phyloP scores from a whole-genome alignment of 2,888 invertebrate species.

The Cerastoderma edule region DNA sequence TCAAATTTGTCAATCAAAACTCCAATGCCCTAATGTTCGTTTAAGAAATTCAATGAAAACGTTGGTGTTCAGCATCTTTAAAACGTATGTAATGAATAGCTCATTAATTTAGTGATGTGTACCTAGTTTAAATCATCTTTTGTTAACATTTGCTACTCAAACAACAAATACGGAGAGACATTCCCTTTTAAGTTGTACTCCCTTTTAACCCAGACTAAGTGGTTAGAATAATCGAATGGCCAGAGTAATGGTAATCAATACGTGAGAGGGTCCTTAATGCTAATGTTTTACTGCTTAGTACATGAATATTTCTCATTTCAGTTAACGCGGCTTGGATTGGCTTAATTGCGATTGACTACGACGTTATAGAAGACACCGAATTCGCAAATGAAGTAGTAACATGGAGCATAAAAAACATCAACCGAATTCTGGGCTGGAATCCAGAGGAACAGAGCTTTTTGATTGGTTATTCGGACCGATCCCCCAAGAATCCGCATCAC shows the following conservation, averaged over 20 bases:
- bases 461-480: conserved; percentile 26
- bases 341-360: conserved; percentile 9
- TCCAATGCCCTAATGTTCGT: no score
- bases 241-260: not conserved
- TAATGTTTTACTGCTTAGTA: not conserved
- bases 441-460: conserved; percentile 30
- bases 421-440: conserved; percentile 40
- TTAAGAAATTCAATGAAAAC: no score
- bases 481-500: conserved; percentile 35
- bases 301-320: conserved; percentile 20
- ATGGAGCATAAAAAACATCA: conserved; percentile 31
- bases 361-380: not conserved
- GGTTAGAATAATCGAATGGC: not conserved
- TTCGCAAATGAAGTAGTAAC: not conserved
- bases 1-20: no score
- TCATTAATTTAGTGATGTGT: no score
- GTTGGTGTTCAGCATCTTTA: no score
- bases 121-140: no score
- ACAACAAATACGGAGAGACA: no score
- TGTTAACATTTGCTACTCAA: no score
- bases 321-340: conserved; percentile 41
- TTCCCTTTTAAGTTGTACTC: not conserved
- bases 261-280: not conserved
- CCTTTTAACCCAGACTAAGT: not conserved
- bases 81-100: no score